Evolutionary conservation across 2,888 invertebrate genomes (phyloP).

Genomic region (Cheilosia vernalis): DNA sequence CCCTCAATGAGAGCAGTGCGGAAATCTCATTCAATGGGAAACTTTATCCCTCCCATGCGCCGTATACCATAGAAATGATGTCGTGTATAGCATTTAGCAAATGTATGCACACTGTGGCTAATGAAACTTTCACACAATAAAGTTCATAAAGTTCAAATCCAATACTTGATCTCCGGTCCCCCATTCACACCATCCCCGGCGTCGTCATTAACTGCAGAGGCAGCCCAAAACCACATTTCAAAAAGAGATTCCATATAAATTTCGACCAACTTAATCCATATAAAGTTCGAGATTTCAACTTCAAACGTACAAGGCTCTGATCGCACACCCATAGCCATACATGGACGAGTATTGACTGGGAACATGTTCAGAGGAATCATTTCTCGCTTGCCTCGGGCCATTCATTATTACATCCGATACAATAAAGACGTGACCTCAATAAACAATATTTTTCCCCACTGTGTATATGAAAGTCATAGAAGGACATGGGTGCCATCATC

Average conservation of each 20-base stretch:
- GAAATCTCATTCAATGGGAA: slow-evolving; percentile 20
- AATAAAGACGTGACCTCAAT: slow-evolving; percentile 77
- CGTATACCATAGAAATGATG: slow-evolving; percentile 12
- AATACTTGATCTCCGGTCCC: slow-evolving; percentile 51
- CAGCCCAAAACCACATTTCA: not conserved
- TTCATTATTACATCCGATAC: slow-evolving; percentile 77
- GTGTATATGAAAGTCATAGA: not conserved
- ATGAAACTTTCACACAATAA: slow-evolving; percentile 70
- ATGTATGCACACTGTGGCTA: slow-evolving; percentile 60
- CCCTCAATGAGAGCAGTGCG: not conserved
- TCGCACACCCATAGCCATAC: slow-evolving; percentile 31
- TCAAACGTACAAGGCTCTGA: slow-evolving; percentile 64
- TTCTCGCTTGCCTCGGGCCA: slow-evolving; percentile 72
- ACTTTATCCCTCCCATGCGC: slow-evolving; percentile 10
- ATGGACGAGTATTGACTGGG: slow-evolving; percentile 49
- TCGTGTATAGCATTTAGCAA: slow-evolving; percentile 23
- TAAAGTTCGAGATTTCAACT: slow-evolving; percentile 74
- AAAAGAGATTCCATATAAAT: slow-evolving; percentile 20
- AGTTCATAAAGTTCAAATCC: slow-evolving; percentile 58
- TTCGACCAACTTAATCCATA: slow-evolving; percentile 71
- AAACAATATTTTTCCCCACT: slow-evolving; percentile 74
- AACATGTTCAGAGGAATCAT: slow-evolving; percentile 62
- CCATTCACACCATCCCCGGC: slow-evolving; percentile 1
- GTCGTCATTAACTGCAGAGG: slow-evolving; percentile 1
- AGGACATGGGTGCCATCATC: slow-evolving; percentile 52